Base-by-base conservation (phyloP, 2,113 vertebrate genomes). In the Chitala chitala region DNA sequence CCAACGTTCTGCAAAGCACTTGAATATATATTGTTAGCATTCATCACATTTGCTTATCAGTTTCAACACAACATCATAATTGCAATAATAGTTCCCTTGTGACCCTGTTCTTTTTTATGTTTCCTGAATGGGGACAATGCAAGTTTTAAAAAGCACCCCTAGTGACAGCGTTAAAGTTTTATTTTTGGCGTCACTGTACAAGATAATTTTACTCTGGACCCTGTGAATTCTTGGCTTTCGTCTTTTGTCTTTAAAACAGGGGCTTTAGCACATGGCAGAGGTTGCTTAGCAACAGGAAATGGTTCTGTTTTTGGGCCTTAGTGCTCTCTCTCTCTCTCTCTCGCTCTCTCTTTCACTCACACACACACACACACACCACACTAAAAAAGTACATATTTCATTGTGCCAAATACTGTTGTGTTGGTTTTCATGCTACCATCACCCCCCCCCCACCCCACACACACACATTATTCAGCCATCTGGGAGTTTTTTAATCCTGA, bases 281-380 rank as follows among this genome's bases (percentile, higher is more conserved):
- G 70, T 72, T 72, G 70, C 70, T 33, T 72, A 58, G 70, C 70
- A 72, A 72, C 70, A 72, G 24, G n/a, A 26, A 72, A 33, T 56
- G 70, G 70, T 42, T 42, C 54, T 58, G 51, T 51, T 40, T 4
- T 13, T 13, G n/a, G 33, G 36, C n/a, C 33, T 56, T 51, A 42
- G 40, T 26, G 38, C 36, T 26, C 53, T 36, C 48, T 33, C 26
- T 70, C 20, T 65, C 20, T 40, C 38, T 44, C 20, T 42, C 55
- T 55, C 54, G 20, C 53, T 54, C 58, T 54, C 53, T 54, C 20
- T 54, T 24, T 55, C n/a, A 3, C 31, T 26, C 51, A 3, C 48
- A 4, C 26, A 53, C 48, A 12, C 36, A 20, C 40, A n/a, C 38
- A n/a, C 38, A 24, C 13, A 24, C 33, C 56, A 31, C 63, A 24